Conservation (phyloP, 2,888 invertebrate species). For the Molorchus minor region DNA sequence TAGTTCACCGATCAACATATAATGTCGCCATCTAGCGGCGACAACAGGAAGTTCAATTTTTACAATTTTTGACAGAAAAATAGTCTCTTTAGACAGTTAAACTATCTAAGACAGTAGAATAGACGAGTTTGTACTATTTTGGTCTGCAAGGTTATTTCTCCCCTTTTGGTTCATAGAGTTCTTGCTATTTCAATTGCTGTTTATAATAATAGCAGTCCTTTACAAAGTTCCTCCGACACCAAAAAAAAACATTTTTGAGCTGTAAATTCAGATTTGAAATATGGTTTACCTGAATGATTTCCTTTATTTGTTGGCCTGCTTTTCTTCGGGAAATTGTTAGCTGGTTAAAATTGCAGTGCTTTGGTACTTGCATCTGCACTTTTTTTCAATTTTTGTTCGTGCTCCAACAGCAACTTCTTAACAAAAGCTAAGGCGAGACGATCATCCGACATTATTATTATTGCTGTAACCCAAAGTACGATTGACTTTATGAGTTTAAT, state of each 20-base stretch:
- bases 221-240: constrained; percentile 48
- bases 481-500: background rate
- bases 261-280: constrained; percentile 36
- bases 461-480: constrained; percentile 54
- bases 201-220: constrained; percentile 49
- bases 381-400: constrained; percentile 40
- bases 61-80: too few relatives aligned
- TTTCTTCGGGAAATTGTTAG: background rate
- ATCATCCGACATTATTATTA: constrained; percentile 54
- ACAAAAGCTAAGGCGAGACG: constrained; percentile 53
- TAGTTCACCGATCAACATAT: too few relatives aligned
- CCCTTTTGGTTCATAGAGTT: constrained; percentile 24
- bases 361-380: constrained; percentile 10
- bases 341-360: constrained; percentile 33
- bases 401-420: constrained; percentile 46
- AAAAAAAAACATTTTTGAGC: constrained; percentile 49
- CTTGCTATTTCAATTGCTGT: constrained; percentile 22
- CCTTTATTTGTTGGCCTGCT: background rate
- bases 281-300: constrained; percentile 3
- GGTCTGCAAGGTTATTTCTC: background rate
- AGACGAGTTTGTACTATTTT: background rate
- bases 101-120: too few relatives aligned
- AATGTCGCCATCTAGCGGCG: too few relatives aligned
- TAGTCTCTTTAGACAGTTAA: too few relatives aligned
- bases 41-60: too few relatives aligned